Base-by-base conservation (phyloP, 2,797 vertebrate species). In the Lithobates pipiens region DNA sequence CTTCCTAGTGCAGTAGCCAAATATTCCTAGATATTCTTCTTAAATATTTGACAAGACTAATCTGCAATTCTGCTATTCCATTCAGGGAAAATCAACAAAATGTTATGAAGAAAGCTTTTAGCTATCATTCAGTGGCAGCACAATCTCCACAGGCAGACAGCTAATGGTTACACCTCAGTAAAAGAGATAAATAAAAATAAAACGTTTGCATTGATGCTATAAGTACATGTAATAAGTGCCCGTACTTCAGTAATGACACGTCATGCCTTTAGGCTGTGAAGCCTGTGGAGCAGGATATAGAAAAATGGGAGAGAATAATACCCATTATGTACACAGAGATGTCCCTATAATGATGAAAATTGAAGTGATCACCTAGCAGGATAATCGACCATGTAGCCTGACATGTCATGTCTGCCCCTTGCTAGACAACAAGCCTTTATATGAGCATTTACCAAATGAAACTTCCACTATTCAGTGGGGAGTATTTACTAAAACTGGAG, bases 311-410 rank as follows among this genome's bases (percentile, higher is more conserved):
- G 80, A 82, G 80, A 61, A 61, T 72, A 11, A 82, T 63, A 32
- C 29, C 68, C 61, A 72, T 73, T 79, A 79, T 79, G 57, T 82
- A 15, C 70, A 36, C 32, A 29, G 69, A 72, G 36, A 82, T 39
- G 25, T 46, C 70, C 46, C 50, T 73, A 63, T 82, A 82, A 73
- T 73, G 15, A 82, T 36, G 50, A 39, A 36, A 42, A 32, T 69
- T 42, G 11, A 16, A 68, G 65, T 23, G 77, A 67, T 46, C 39
- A 1, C 21, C 34, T 79, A 29, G 18, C 63, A 69, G 63, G 39
- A 39, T 79, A 29, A 46, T 79, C 39, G 46, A 42, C 63, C n/a
- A 68, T 69, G 65, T 50, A 29, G 77, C 25, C 39, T 46, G 76
- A 27, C 61, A 63, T 63, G 9, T 67, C n/a, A 2, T 65, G n/a